Base-by-base conservation (phyloP, 2,888 invertebrate species). In the Stenotaenia linearis region DNA sequence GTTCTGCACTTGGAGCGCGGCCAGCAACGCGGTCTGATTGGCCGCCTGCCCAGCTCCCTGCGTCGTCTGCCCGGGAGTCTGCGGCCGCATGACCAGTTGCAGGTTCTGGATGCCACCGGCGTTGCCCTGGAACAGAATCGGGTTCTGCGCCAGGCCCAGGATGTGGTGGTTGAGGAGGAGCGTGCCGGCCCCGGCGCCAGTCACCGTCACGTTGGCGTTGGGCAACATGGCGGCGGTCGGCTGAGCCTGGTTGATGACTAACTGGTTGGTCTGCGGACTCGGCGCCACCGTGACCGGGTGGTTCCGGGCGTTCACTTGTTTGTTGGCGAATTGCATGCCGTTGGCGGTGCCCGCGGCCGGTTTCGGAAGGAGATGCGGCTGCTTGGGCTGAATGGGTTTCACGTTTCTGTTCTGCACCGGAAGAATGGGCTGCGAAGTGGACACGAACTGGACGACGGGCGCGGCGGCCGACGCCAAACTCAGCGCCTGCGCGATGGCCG, bases 331-430 rank as follows among this genome's bases (percentile, higher is more conserved):
- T 69, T 23, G 81, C 21, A 61, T 81, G 75, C 50, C 56, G 61
- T 79, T 79, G 28, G 56, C 75, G 35, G 78, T 32, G 25, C 78
- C 80, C 7, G 78, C 81, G 28, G 83, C 82, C 40, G 84, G 84
- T 80, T 85, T 85, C 9, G 85, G 85, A 79, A 84, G 79, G 28
- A 85, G 83, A 21, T 82, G 83, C 25, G 86, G 85, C 25, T 90
- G 90, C 85, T 91, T 91, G 50, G 90, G 90, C 84, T 90, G 87
- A 81, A 82, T 83, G n/a, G 82, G 82, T 40, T 83, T 81, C 79
- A 82, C 80, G 83, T 90, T 69, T 0, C 69, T 23, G 12, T 7
- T 10, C 79, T 32, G 81, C 75, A 78, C 50, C 77, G 80, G 80
- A 12, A 45, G 12, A 18, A 45, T 45, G 4, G 45, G 45, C 7